Percentiles rank a stretch among this genome's conserved stretches.
These are phyloP conservation scores for Acipenser ruthenus DNA, from an alignment of 2,797 vertebrate genomes.

Conservation along the genomic window DNA sequence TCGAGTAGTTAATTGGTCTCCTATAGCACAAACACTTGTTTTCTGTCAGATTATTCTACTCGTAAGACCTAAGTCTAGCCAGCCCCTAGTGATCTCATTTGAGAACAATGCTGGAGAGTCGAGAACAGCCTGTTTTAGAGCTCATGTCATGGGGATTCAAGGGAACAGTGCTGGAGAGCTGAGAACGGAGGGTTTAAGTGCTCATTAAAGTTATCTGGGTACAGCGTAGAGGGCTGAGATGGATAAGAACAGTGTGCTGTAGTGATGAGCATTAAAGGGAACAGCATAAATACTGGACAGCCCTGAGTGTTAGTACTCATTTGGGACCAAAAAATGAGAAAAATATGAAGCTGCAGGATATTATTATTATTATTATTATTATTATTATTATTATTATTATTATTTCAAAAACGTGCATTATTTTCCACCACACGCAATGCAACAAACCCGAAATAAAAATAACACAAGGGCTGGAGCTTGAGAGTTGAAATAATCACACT, in stretches of 20 bases:
- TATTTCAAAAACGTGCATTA: no score
- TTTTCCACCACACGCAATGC: no score
- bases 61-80: neutral
- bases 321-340: neutral
- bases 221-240: slow-evolving; percentile 57
- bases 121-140: neutral
- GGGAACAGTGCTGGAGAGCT: slow-evolving; percentile 36
- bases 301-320: neutral
- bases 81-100: neutral
- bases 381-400: no score
- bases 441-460: no score
- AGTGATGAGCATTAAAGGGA: slow-evolving; percentile 66
- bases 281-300: slow-evolving; percentile 33
- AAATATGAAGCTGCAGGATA: no score
- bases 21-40: neutral
- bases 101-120: neutral
- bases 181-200: slow-evolving; percentile 58
- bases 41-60: neutral
- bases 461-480: no score
- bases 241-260: slow-evolving; percentile 35
- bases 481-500: no score
- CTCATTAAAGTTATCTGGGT: slow-evolving; percentile 67
- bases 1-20: neutral
- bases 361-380: no score
- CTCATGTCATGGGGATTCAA: slow-evolving; percentile 18